These are phyloP conservation scores for Charadrius vociferus DNA, from an alignment of 2,113 vertebrate species.

Conservation along the genomic window DNA sequence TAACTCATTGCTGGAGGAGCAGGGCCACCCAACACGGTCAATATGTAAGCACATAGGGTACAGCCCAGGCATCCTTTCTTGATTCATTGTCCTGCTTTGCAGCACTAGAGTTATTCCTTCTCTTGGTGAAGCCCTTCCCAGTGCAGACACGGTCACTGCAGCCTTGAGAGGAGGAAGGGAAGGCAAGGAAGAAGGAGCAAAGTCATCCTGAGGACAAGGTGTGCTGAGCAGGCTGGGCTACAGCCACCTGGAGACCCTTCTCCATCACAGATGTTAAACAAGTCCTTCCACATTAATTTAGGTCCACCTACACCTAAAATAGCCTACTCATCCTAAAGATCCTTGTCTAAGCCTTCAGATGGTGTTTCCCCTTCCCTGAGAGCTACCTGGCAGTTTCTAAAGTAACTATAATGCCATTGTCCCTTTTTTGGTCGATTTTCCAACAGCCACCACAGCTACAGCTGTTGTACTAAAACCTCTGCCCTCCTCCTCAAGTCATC, in stretches of 20 bases:
- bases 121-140: background rate
- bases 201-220: background rate
- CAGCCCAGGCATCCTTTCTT: background rate
- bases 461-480: background rate
- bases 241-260: background rate
- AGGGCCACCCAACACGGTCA: fast-evolving
- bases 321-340: background rate
- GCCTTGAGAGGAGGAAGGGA: background rate
- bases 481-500: background rate
- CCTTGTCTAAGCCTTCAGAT: background rate
- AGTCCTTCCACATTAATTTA: background rate
- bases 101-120: background rate
- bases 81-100: background rate
- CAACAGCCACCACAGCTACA: background rate
- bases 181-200: background rate
- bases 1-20: background rate
- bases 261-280: background rate
- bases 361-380: background rate
- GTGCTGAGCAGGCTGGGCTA: background rate
- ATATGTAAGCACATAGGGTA: background rate
- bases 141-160: background rate
- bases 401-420: background rate
- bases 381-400: background rate
- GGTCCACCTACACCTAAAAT: background rate
- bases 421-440: background rate